Conservation (phyloP, 2,797 vertebrate species). For the Sebastes iracundus region DNA sequence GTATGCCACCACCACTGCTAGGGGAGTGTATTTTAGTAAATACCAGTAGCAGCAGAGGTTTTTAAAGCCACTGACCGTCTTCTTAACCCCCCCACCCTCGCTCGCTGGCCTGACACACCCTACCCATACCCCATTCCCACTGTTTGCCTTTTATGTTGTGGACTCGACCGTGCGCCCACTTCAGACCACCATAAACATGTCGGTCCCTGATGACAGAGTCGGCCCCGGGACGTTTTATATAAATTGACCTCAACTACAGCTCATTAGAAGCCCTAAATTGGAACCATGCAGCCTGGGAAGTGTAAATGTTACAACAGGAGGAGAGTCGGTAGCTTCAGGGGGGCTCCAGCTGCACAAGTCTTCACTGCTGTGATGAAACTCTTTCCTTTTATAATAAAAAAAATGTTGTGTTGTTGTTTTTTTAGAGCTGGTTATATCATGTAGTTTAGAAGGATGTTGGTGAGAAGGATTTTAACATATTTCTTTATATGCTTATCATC, state of each 20-base stretch:
- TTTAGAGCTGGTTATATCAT: background rate
- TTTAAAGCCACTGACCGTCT: conserved; percentile 83
- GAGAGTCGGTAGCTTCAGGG: conserved; percentile 49
- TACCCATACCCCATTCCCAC: conserved; percentile 72
- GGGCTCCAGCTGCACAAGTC: conserved; percentile 43
- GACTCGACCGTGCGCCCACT: conserved; percentile 84
- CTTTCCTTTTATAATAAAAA: background rate
- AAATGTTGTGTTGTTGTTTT: background rate
- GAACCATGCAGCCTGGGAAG: conserved; percentile 83
- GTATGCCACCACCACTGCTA: conserved; percentile 65
- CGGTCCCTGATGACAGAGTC: conserved; percentile 86
- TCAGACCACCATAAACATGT: conserved; percentile 89
- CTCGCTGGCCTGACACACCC: conserved; percentile 76
- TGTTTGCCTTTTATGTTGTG: conserved; percentile 82
- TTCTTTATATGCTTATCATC: background rate
- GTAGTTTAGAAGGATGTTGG: background rate
- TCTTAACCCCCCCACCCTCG: conserved; percentile 73
- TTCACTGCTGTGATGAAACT: conserved; percentile 8
- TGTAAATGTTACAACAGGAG: conserved; percentile 75
- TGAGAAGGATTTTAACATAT: background rate
- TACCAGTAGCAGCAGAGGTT: conserved; percentile 74
- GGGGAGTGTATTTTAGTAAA: conserved; percentile 75
- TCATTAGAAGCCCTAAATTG: conserved; percentile 87
- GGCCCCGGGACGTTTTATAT: conserved; percentile 82
- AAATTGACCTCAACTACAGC: conserved; percentile 88